Percentiles rank a stretch among this genome's conserved stretches.
phyloP scores from a whole-genome alignment of 2,113 vertebrate genomes.

The Corythoichthys haematopterus region DNA sequence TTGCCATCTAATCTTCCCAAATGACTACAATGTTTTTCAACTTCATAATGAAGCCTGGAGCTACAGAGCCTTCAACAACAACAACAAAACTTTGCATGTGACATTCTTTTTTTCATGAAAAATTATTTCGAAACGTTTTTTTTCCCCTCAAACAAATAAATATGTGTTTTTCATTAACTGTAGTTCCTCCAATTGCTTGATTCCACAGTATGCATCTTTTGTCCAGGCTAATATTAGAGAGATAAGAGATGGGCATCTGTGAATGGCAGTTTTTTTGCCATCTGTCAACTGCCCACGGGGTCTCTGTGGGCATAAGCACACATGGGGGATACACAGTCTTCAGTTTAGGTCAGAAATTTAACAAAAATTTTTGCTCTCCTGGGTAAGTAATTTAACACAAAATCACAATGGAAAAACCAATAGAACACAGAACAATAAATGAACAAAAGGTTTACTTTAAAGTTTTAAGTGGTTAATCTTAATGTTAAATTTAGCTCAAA shows the following conservation, averaged over 20 bases:
- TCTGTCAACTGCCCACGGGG: conserved; percentile 65
- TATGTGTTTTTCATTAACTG: conserved; percentile 14
- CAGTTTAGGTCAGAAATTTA: conserved; percentile 22
- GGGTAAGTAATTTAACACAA: conserved; percentile 9
- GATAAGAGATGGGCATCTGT: conserved; percentile 68
- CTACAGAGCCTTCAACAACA: not conserved
- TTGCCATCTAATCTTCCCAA: not conserved
- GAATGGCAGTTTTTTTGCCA: conserved; percentile 56
- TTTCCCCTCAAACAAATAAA: not conserved
- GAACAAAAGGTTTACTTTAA: not conserved
- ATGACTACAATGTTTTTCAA: not conserved
- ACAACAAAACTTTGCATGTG: too few species aligned
- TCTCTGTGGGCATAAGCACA: conserved; percentile 65
- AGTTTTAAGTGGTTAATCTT: not conserved
- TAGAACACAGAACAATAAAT: not conserved
- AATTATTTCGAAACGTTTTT: too few species aligned
- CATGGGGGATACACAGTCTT: conserved; percentile 52
- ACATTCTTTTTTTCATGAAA: too few species aligned
- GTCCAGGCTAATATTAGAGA: conserved; percentile 56
- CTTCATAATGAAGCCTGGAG: not conserved
- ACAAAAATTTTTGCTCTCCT: conserved; percentile 3
- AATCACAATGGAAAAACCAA: not conserved
- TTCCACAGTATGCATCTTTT: conserved; percentile 46
- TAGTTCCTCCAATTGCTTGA: conserved; percentile 26
- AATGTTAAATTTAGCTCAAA: too few species aligned